phyloP scores from a whole-genome alignment of 2,888 invertebrate species.

The Dolichopus griseipennis region DNA sequence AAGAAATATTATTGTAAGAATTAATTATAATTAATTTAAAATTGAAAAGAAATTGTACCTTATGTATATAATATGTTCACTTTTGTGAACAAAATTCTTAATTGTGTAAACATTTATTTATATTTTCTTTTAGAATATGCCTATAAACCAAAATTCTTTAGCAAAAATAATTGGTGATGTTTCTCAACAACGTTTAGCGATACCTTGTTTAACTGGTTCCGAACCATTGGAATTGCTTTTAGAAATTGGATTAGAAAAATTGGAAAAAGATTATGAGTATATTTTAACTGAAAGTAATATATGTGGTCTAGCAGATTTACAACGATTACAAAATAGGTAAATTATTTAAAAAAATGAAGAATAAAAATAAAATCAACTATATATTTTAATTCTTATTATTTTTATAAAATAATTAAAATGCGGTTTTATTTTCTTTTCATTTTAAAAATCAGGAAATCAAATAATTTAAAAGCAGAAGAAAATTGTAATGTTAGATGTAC shows the following conservation, averaged over 20 bases:
- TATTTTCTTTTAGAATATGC: slow-evolving; percentile 34
- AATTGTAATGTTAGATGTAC: slow-evolving; percentile 36
- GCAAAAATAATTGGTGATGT: slow-evolving; percentile 41
- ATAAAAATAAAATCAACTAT: not conserved
- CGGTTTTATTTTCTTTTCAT: too few species aligned
- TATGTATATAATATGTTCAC: slow-evolving; percentile 11
- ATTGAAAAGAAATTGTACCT: too few species aligned
- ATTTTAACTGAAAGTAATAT: slow-evolving; percentile 40
- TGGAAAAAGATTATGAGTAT: slow-evolving; percentile 40
- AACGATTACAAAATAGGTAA: slow-evolving; percentile 15
- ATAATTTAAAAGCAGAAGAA: not conserved
- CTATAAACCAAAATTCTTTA: slow-evolving; percentile 39
- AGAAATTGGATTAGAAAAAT: slow-evolving; percentile 43
- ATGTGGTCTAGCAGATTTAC: slow-evolving; percentile 32
- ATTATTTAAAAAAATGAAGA: not conserved
- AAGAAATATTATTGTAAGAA: slow-evolving; percentile 38
- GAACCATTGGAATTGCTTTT: slow-evolving; percentile 41
- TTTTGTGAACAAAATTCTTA: not conserved
- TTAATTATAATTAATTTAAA: slow-evolving; percentile 14
- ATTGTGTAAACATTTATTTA: too few species aligned
- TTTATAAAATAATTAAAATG: too few species aligned
- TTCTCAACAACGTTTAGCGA: slow-evolving; percentile 39
- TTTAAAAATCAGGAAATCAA: not conserved
- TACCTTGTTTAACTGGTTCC: slow-evolving; percentile 38
- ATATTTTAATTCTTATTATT: not conserved